Conservation (phyloP, 2,113 vertebrate species). For the Ceyx cyanopectus region DNA sequence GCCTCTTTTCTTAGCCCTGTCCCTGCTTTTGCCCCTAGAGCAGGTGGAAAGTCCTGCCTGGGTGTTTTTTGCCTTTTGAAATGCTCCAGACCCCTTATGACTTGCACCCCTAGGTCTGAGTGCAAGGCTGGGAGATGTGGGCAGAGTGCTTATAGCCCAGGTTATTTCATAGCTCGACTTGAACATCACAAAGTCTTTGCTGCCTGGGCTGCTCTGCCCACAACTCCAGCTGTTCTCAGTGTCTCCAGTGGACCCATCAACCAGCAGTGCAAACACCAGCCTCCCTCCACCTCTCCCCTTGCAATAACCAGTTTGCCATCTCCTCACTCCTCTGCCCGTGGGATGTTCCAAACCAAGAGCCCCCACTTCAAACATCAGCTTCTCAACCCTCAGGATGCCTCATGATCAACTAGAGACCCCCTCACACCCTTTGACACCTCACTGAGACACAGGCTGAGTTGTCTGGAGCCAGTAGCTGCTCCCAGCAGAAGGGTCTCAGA, state of each 20-base stretch:
- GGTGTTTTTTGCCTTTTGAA: not conserved
- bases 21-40: not conserved
- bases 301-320: not conserved
- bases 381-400: too few relatives aligned
- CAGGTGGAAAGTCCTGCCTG: not conserved
- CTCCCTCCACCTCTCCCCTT: not conserved
- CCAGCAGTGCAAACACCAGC: accelerated
- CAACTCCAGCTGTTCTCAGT: not conserved
- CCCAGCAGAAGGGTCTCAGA: not conserved
- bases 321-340: not conserved
- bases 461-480: not conserved
- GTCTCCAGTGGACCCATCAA: accelerated
- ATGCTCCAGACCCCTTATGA: not conserved
- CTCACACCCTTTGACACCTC: not conserved
- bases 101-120: accelerated
- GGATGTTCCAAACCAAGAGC: not conserved
- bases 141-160: not conserved
- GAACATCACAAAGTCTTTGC: not conserved
- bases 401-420: not conserved
- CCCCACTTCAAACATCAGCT: not conserved
- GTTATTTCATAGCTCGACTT: too few relatives aligned
- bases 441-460: accelerated
- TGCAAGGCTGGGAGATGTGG: not conserved
- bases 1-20: not conserved
- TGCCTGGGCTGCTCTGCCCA: not conserved